Conservation (phyloP, 1,140 invertebrate genomes). For the Drosophila lacertosa region DNA sequence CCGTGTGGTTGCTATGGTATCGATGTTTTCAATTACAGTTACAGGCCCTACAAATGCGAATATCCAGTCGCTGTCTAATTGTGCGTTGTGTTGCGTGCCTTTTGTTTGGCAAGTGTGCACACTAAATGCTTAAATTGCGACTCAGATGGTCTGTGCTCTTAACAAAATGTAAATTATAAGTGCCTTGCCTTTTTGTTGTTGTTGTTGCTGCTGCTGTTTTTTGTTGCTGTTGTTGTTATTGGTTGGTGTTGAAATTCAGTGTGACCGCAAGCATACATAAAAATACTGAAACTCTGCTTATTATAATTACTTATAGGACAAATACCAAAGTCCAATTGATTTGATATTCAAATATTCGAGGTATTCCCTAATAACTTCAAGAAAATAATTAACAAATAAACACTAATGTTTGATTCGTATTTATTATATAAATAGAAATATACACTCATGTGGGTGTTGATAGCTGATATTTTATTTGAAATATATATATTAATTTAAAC, state of each 20-base stretch:
- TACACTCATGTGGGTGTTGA: too few relatives aligned
- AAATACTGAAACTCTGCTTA: not conserved
- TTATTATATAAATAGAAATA: too few relatives aligned
- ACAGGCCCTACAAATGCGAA: not conserved
- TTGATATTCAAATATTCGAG: not conserved
- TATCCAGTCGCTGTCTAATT: not conserved
- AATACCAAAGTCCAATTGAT: not conserved
- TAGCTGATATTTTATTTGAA: too few relatives aligned
- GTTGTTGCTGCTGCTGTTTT: conserved; percentile 18
- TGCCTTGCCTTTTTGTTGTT: conserved; percentile 21
- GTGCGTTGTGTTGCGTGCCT: not conserved
- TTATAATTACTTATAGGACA: not conserved
- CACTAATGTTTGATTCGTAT: too few relatives aligned
- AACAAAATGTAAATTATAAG: conserved; percentile 9
- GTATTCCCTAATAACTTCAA: not conserved
- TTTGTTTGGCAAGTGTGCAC: not conserved
- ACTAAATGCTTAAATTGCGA: conserved; percentile 10
- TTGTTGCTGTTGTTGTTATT: conserved; percentile 15
- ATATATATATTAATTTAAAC: too few relatives aligned
- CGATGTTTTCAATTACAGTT: conserved; percentile 17
- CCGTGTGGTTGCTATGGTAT: conserved; percentile 10
- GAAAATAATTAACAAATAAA: too few relatives aligned
- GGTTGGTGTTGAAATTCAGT: conserved; percentile 12
- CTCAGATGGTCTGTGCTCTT: conserved; percentile 26
- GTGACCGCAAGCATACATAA: conserved; percentile 8